Conservation (phyloP, 2,113 vertebrate genomes). For the Nothobranchius furzeri region DNA sequence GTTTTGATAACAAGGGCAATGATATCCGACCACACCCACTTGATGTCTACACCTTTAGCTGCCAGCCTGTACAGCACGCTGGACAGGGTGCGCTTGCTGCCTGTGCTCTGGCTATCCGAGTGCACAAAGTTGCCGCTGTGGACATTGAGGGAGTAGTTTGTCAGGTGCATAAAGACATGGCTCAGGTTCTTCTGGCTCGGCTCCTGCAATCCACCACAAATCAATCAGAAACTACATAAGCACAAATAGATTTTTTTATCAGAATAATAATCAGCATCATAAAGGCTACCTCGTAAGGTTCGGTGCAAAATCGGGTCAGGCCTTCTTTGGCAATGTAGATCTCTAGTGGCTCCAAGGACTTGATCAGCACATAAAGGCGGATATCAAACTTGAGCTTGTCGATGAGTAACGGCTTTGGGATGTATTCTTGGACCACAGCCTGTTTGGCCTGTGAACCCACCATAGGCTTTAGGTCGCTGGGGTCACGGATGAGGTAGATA, state of each 20-base stretch:
- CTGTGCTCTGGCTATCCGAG: constrained; percentile 89
- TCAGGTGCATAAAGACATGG: constrained; percentile 97
- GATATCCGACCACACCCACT: constrained; percentile 96
- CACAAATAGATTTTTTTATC: background rate
- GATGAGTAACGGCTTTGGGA: constrained; percentile 90
- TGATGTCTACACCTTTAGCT: constrained; percentile 90
- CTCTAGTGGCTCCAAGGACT: constrained; percentile 92
- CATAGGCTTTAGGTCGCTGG: constrained; percentile 82
- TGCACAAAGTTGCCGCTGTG: constrained; percentile 94
- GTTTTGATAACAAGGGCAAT: constrained; percentile 97
- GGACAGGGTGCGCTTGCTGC: constrained; percentile 96
- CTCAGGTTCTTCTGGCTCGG: constrained; percentile 91
- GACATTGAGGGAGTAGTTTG: constrained; percentile 96
- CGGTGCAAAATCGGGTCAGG: constrained; percentile 95
- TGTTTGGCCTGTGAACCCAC: constrained; percentile 84
- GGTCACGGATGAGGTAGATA: constrained; percentile 98
- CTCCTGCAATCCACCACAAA: constrained; percentile 66
- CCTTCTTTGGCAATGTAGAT: constrained; percentile 98
- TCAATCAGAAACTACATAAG: background rate
- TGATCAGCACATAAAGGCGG: constrained; percentile 93
- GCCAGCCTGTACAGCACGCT: constrained; percentile 90
- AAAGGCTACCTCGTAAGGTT: constrained; percentile 87
- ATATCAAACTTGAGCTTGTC: constrained; percentile 99
- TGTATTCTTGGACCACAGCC: constrained; percentile 94
- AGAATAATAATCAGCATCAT: background rate